Evolutionary conservation across 2,113 vertebrate genomes (phyloP).

Genomic region (Erythrolamprus reginae): DNA sequence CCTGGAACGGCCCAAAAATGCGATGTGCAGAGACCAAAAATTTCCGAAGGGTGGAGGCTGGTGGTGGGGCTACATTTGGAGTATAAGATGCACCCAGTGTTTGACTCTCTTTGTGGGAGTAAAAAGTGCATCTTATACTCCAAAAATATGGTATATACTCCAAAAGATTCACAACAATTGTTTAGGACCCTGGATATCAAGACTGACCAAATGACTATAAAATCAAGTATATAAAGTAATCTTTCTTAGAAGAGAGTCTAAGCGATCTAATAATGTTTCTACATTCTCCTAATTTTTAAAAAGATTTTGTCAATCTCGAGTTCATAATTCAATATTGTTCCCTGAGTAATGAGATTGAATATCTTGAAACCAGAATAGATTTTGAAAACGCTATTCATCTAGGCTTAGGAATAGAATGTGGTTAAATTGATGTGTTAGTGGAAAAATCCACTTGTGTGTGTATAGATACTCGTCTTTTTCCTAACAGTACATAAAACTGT

Average conservation of each 20-base stretch:
- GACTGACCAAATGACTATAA: not conserved
- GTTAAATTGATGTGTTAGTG: not conserved
- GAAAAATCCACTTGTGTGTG: not conserved
- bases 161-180: not conserved
- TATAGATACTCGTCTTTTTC: not conserved
- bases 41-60: no score
- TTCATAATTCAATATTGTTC: conserved; percentile 11
- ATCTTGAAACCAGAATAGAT: not conserved
- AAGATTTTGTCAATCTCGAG: not conserved
- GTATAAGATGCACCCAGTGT: no score
- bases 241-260: not conserved
- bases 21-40: no score
- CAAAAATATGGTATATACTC: no score
- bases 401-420: not conserved
- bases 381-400: not conserved
- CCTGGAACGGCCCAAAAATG: no score
- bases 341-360: not conserved
- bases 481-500: not conserved
- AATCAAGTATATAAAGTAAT: not conserved
- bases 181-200: not conserved
- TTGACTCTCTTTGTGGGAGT: no score
- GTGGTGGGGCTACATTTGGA: no score
- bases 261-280: not conserved
- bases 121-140: no score
- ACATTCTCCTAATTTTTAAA: not conserved